These are phyloP conservation scores for Cervus canadensis DNA, from an alignment of 2,113 vertebrate genomes.

Conservation along the genomic window DNA sequence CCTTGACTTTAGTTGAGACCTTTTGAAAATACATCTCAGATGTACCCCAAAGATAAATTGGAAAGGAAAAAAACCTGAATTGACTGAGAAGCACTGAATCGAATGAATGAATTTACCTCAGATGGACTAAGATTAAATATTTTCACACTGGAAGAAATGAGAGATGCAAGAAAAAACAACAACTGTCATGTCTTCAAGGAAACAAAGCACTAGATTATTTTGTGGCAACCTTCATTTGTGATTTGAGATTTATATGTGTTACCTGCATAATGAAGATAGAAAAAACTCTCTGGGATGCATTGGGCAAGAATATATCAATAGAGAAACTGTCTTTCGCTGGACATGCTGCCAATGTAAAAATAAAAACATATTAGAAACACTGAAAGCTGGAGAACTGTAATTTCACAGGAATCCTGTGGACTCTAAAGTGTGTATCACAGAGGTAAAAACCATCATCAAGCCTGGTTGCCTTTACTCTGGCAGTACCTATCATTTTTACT, in stretches of 20 bases:
- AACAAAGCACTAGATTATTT: not conserved
- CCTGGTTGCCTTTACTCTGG: constrained; percentile 42
- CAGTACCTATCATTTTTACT: constrained; percentile 54
- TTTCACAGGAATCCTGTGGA: constrained; percentile 47
- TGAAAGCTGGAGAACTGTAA: constrained; percentile 42
- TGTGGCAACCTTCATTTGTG: not conserved
- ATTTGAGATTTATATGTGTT: not conserved
- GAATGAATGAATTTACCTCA: not conserved
- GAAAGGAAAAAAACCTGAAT: not conserved
- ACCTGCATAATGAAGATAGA: not conserved
- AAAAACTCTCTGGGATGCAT: not conserved
- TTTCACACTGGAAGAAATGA: not conserved
- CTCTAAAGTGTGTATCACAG: constrained; percentile 42
- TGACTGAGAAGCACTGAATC: not conserved
- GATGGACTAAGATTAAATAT: not conserved
- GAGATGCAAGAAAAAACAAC: not conserved
- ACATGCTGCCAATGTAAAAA: constrained; percentile 38
- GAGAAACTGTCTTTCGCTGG: not conserved
- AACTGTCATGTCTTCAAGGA: not conserved
- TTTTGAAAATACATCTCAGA: not conserved
- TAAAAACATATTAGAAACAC: constrained; percentile 34
- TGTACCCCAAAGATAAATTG: not conserved
- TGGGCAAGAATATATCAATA: not conserved
- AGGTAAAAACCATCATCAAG: constrained; percentile 67
- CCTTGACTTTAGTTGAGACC: not conserved